A percentile compares a stretch with the other conserved stretches of the same genome.
Conservation (phyloP, 2,888 invertebrate genomes). For the Diaphora mendica region DNA sequence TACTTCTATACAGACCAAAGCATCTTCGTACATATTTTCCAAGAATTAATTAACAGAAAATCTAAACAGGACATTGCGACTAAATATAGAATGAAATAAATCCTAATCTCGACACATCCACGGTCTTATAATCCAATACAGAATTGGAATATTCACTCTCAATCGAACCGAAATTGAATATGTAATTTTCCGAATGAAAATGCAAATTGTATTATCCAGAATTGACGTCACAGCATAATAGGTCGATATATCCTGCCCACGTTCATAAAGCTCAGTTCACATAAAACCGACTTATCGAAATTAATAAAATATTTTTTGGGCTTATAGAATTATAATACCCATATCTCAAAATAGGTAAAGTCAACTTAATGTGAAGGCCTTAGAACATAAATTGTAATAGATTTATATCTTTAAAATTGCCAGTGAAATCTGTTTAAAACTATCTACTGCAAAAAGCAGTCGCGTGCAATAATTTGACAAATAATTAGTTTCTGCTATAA, state of each 20-base stretch:
- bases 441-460: background rate
- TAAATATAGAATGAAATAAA: background rate
- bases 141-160: background rate
- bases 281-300: background rate
- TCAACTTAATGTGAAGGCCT: background rate
- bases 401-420: background rate
- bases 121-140: background rate
- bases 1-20: background rate
- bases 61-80: background rate
- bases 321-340: background rate
- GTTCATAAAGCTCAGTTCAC: background rate
- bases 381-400: background rate
- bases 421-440: background rate
- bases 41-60: background rate
- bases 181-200: constrained; percentile 15
- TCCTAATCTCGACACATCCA: background rate
- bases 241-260: constrained; percentile 1
- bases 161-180: constrained; percentile 18
- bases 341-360: background rate
- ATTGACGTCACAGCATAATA: constrained; percentile 10
- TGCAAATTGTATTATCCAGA: constrained; percentile 5
- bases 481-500: background rate
- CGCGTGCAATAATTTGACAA: background rate
- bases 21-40: background rate
- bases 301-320: background rate